Conservation (phyloP, 2,888 invertebrate genomes). For the Mythimna albipuncta region DNA sequence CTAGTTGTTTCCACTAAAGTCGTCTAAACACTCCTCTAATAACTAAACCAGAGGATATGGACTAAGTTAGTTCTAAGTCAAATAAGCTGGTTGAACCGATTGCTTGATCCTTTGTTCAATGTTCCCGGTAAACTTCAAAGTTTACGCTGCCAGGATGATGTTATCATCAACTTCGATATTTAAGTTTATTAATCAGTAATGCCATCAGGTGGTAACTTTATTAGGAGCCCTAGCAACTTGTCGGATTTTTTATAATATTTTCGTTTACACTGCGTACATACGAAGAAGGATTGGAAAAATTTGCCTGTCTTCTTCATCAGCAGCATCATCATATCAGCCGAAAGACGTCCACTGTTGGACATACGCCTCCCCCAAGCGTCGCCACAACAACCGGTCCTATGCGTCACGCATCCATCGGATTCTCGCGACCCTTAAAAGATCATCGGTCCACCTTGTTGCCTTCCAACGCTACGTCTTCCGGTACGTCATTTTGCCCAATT, state of each 20-base stretch:
- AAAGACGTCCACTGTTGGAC: too few relatives aligned
- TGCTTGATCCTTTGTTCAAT: constrained; percentile 56
- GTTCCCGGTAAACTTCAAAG: constrained; percentile 39
- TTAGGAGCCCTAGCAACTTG: not conserved
- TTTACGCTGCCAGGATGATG: constrained; percentile 33
- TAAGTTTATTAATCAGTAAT: constrained; percentile 24
- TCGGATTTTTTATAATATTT: not conserved
- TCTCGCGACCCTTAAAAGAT: too few relatives aligned
- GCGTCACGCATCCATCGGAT: too few relatives aligned
- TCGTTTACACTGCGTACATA: too few relatives aligned
- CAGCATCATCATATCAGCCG: too few relatives aligned
- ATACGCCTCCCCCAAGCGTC: too few relatives aligned
- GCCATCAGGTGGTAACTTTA: not conserved
- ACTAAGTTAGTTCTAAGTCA: constrained; percentile 53
- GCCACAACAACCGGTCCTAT: too few relatives aligned
- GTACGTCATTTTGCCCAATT: too few relatives aligned
- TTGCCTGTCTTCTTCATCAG: too few relatives aligned
- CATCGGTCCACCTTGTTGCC: too few relatives aligned
- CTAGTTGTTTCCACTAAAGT: constrained; percentile 32
- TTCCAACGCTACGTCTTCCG: too few relatives aligned
- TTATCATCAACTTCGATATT: constrained; percentile 39
- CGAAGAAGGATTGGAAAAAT: too few relatives aligned
- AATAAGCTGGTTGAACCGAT: constrained; percentile 59
- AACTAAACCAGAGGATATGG: constrained; percentile 43
- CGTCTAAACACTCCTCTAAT: constrained; percentile 39